Base-by-base conservation (phyloP, 2,888 invertebrate genomes). In the Byasa hedistus region DNA sequence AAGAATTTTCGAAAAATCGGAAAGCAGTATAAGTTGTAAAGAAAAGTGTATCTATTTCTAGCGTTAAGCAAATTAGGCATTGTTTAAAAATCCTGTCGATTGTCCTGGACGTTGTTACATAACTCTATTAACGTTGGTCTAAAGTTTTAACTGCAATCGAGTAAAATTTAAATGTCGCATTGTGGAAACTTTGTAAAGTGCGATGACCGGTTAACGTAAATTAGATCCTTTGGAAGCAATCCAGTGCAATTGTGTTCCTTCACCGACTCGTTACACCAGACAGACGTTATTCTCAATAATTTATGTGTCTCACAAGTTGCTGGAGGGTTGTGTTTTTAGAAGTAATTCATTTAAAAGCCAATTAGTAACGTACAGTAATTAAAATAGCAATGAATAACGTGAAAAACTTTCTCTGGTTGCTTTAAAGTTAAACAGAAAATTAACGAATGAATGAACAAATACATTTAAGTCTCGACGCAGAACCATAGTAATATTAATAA, bases 281-380 rank as follows among this genome's bases (percentile, higher is more conserved):
- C 57, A 32, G 51, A 57, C 17, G 22, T 48, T 23, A 51, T 22
- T 12, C 63, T 32, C 3, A 22, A 64, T 64, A 64, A 63, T 64
- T 57, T 57, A 57, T 57, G 23, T 3, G 51, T 51, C 52, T 64
- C 51, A 12, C 57, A 59, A 59, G 58, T 36, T 21, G 32, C n/a
- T 32, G 51, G 44, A n/a, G 24, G 7, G 10, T 17, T 27, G 15
- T n/a, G 51, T 57, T 12, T 36, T n/a, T 24, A 12, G 17, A 48
- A 57, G 55, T 3, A 22, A 15, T 48, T 15, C 8, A 24, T 27
- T 63, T 64, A 57, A 57, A 51, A 23, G 24, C 23, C 32, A 64
- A 58, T 54, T 48, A 59, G 58, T 48, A 15, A 44, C 19, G 4
- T 44, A 59, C 19, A 39, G 15, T 39, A 32, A 24, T 36, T 57